A percentile compares a stretch with the other conserved stretches of the same genome.
These are phyloP conservation scores for Thecophora atra DNA, from an alignment of 2,888 invertebrate species.

Conservation along the genomic window DNA sequence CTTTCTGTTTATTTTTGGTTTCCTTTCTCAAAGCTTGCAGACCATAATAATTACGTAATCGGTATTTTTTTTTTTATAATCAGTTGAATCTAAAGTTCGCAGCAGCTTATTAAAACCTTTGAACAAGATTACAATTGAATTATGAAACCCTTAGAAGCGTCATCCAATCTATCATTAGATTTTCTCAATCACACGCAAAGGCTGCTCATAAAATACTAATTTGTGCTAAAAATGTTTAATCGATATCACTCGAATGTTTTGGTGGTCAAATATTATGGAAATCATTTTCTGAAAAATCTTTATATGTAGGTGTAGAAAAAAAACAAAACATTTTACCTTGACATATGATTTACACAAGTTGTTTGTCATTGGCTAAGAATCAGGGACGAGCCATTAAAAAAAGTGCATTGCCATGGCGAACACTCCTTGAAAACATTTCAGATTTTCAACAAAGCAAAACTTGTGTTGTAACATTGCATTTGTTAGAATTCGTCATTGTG, in stretches of 20 bases:
- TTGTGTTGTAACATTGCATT: no score
- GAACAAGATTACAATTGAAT: neutral
- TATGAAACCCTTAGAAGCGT: neutral
- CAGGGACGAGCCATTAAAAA: no score
- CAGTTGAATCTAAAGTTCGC: conserved; percentile 17
- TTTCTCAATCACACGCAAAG: neutral
- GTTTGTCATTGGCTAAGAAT: no score
- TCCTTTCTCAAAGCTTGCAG: neutral
- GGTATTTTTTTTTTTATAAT: neutral
- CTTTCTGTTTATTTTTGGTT: neutral
- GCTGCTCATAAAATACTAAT: neutral
- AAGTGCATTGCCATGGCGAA: no score
- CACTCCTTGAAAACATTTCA: no score
- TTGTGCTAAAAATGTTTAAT: neutral
- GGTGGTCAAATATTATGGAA: neutral
- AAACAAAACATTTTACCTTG: neutral
- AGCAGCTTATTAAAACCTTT: conserved; percentile 25
- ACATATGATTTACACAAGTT: no score
- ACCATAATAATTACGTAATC: conserved; percentile 21
- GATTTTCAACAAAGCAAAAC: no score
- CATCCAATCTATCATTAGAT: neutral
- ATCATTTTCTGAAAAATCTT: neutral
- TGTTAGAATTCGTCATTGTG: no score
- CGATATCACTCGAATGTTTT: neutral
- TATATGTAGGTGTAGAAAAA: neutral